These are phyloP conservation scores for Cryptoblepharus egeriae DNA, from an alignment of 2,797 vertebrate genomes.

Conservation along the genomic window DNA sequence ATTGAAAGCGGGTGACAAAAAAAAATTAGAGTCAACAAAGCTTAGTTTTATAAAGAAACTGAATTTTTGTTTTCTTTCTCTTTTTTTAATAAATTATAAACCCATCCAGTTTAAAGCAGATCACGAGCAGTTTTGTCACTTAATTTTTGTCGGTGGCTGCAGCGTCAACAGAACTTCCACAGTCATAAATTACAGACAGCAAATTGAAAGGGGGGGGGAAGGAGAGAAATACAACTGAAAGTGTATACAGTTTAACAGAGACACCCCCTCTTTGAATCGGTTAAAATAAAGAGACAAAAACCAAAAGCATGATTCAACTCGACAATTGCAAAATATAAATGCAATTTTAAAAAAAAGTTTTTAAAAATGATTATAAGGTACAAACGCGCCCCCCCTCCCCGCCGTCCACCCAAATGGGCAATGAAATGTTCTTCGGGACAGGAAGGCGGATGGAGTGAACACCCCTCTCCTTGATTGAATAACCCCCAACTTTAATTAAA, in stretches of 20 bases:
- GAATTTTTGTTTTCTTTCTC: slow-evolving; percentile 53
- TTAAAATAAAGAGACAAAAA: slow-evolving; percentile 69
- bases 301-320: slow-evolving; percentile 69
- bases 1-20: background rate
- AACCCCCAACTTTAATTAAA: slow-evolving; percentile 53
- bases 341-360: slow-evolving; percentile 76
- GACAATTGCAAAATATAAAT: slow-evolving; percentile 77
- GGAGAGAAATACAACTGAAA: slow-evolving; percentile 54
- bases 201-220: slow-evolving; percentile 55
- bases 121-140: slow-evolving; percentile 69
- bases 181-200: slow-evolving; percentile 75
- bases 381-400: slow-evolving; percentile 65
- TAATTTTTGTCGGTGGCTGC: slow-evolving; percentile 67
- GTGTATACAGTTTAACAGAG: slow-evolving; percentile 67
- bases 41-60: slow-evolving; percentile 71
- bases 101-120: slow-evolving; percentile 76
- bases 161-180: slow-evolving; percentile 64
- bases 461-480: slow-evolving; percentile 64
- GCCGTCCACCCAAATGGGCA: slow-evolving; percentile 49
- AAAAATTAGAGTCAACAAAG: slow-evolving; percentile 53
- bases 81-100: slow-evolving; percentile 73
- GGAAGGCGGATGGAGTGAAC: slow-evolving; percentile 53
- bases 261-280: slow-evolving; percentile 58
- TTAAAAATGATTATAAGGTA: slow-evolving; percentile 73
- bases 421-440: slow-evolving; percentile 64